These are phyloP conservation scores for Cyprinus carpio DNA, from an alignment of 2,113 vertebrate genomes.

Conservation along the genomic window DNA sequence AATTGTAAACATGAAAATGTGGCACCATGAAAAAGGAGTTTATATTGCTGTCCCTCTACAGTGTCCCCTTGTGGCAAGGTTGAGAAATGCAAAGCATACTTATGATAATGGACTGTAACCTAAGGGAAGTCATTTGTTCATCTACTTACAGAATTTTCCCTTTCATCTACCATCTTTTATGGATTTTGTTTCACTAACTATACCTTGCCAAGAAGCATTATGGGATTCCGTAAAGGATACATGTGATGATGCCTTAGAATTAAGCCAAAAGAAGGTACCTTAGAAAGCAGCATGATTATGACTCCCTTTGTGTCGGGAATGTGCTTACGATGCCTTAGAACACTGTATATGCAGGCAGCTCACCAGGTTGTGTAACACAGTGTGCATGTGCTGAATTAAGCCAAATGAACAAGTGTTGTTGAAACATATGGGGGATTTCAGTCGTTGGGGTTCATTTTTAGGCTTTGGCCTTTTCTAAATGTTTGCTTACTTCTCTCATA, in stretches of 20 bases:
- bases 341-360: background rate
- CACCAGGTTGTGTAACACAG: background rate
- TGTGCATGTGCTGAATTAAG: background rate
- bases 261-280: background rate
- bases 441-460: constrained; percentile 24
- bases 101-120: background rate
- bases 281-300: background rate
- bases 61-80: background rate
- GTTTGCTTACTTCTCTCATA: constrained; percentile 18
- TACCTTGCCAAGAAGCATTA: background rate
- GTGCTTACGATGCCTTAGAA: background rate
- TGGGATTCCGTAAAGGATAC: background rate
- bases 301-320: background rate
- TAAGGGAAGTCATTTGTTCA: background rate
- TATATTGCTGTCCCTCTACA: background rate
- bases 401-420: background rate
- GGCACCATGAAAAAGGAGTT: background rate
- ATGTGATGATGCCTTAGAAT: background rate
- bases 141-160: background rate
- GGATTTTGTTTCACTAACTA: background rate
- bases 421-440: constrained; percentile 8
- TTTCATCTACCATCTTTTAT: background rate
- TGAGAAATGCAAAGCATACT: background rate
- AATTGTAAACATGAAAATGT: too few species aligned
- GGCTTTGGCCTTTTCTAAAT: constrained; percentile 16